Base-by-base conservation (phyloP, 2,113 vertebrate species). In the Microtus ochrogaster region DNA sequence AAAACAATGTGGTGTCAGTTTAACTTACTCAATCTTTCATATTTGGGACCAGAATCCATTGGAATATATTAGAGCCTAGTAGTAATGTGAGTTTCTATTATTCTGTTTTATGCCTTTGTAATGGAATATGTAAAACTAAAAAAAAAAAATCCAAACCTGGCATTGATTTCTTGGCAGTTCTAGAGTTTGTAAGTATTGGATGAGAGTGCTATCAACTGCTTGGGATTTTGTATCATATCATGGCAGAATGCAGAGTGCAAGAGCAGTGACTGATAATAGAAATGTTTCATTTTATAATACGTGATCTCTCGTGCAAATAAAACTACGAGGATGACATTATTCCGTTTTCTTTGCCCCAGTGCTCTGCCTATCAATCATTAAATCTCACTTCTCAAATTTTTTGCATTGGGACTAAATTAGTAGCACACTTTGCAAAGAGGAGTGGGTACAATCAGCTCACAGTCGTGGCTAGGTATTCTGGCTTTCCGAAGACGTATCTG, bases 1-100 rank as follows among this genome's bases (percentile, higher is more conserved):
- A 33, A 33, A 89, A 36, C 33, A 92, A 72, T 49, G 2, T 3
- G 65, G 16, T 19, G 12, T 81, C 22, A 68, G 52, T 63, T 91
- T 95, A 89, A 83, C 72, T 92, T 87, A 61, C 26, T 82, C 72
- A 65, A 84, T 72, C 55, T 28, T 17, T 72, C 44, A 89, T 92
- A 55, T 85, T 4, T 58, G 70, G 93, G 55, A 52, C 30, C 11
- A 93, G 91, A 6, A 74, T 63, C 91, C 21, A 0, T 4, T 41
- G 82, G 36, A 93, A 55, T 81, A 14, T 78, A 49, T 86, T 74
- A 63, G 49, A 76, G 63, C 41, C 33, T 82, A 14, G 12, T 28
- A 28, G 39, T 28, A 68, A 70, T 76, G 36, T 55, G 94, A 89
- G 0, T 24, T 73, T 61, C 7, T 49, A 1, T 49, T 86, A 39